Evolutionary conservation across 2,888 invertebrate genomes (phyloP), one percentile per base, ranked within the genome.

Genomic region (Dryomyza anilis): DNA sequence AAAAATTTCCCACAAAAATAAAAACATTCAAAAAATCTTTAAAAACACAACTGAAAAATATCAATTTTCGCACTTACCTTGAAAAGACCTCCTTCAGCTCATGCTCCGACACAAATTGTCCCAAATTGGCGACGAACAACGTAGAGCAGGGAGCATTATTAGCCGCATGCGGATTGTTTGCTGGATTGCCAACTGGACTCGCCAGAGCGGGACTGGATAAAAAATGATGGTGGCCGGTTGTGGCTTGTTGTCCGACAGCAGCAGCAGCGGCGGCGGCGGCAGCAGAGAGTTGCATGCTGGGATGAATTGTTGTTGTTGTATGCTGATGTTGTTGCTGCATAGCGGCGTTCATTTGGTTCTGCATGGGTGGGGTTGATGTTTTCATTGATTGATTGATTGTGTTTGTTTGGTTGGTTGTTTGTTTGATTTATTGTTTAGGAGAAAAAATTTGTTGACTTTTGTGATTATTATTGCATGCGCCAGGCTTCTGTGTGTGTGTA

Each of bases 61-160:
- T n/a, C n/a, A n/a, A n/a, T n/a, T 21, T 2, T 7, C 19, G 10
- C n/a, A 69, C 87, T 86, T 85, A 97, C 96, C 96, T 96, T 89
- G 93, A 93, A 86, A 98, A 97, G 82, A 98, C 93, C 86, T 97
- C 96, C 87, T 97, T 97, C 76, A 98, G 91, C 85, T 98, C 98
- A 83, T 98, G 97, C 86, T 98, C 98, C 74, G 95, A 96, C 79
- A 97, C 96, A 85, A 95, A 96, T 85, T 95, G 95, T 74, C 98
- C 97, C 81, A 98, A 89, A 86, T 98, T 98, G 81, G 98, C 98
- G 82, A 98, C 97, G 87, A 98, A 98, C 74, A 98, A 91, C 74
- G 98, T 98, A 78, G 96, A 96, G 88, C 96, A 97, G 76, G 96
- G 96, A 75, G 93, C 91, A 83, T 93, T 92, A 62, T 87, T 85